Conservation (phyloP, 1,140 invertebrate genomes). For the Nasonia vitripennis region DNA sequence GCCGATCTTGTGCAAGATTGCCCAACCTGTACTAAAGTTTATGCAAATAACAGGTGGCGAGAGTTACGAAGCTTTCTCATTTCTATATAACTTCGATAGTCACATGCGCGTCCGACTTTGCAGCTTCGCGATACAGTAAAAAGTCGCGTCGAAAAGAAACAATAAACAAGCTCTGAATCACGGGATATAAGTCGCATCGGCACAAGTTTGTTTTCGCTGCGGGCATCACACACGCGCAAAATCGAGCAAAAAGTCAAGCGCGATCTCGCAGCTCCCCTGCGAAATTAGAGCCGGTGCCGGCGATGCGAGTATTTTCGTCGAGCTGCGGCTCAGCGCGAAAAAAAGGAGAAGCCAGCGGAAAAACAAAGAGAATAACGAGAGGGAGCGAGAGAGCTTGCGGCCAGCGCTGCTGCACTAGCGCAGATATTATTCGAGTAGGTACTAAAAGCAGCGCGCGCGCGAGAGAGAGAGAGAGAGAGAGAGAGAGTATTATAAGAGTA, state of each 20-base stretch:
- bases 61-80: background rate
- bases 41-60: background rate
- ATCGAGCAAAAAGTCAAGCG: conserved; percentile 28
- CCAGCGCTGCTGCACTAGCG: conserved; percentile 4
- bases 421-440: conserved; percentile 34
- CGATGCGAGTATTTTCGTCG: conserved; percentile 43
- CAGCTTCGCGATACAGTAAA: too few relatives aligned
- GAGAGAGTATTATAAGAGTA: conserved; percentile 15
- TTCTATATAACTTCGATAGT: too few relatives aligned
- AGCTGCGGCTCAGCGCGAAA: background rate
- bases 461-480: background rate
- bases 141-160: too few relatives aligned
- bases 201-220: conserved; percentile 41
- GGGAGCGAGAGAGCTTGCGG: background rate
- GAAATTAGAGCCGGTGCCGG: conserved; percentile 1
- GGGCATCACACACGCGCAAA: background rate
- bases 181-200: background rate
- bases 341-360: background rate
- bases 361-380: background rate
- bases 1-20: background rate
- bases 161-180: background rate
- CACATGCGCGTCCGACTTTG: too few relatives aligned
- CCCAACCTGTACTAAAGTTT: background rate
- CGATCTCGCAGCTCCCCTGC: conserved; percentile 18
- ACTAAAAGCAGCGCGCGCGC: conserved; percentile 43